A percentile compares a stretch with the other conserved stretches of the same genome.
Evolutionary conservation across 2,797 vertebrate species (phyloP).

Genomic region (Onychomys leucogaster): DNA sequence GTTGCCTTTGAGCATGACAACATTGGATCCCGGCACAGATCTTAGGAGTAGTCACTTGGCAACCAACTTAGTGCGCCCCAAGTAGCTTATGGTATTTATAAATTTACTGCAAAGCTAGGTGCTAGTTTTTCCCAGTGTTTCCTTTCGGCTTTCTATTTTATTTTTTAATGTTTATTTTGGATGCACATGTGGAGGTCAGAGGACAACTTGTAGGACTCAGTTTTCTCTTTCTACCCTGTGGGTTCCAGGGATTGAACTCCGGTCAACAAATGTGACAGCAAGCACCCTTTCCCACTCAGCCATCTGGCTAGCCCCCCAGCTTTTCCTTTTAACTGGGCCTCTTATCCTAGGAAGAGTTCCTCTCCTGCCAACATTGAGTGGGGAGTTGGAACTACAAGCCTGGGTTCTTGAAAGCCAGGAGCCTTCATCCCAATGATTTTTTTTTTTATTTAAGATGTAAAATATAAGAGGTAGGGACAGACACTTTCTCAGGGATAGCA

Average conservation of each 20-base stretch:
- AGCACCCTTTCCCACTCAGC: neutral
- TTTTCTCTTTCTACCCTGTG: neutral
- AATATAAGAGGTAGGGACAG: neutral
- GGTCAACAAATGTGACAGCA: neutral
- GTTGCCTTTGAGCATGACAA: neutral
- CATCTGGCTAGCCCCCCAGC: neutral
- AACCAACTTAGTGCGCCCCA: neutral
- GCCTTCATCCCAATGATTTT: neutral
- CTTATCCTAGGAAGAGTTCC: neutral
- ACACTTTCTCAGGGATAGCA: neutral
- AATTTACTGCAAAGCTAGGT: neutral
- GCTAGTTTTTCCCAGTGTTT: neutral
- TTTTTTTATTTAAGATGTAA: neutral
- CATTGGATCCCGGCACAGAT: neutral
- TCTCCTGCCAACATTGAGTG: neutral
- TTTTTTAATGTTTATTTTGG: neutral
- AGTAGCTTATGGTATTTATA: neutral
- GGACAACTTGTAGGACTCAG: neutral
- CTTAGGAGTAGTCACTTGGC: neutral
- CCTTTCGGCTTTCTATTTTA: neutral
- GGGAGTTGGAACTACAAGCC: neutral
- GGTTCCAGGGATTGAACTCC: neutral
- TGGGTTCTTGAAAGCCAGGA: conserved; percentile 1
- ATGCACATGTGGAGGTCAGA: neutral
- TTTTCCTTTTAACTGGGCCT: conserved; percentile 37